Conservation (phyloP, 2,797 vertebrate genomes). For the Gymnocypris eckloni region DNA sequence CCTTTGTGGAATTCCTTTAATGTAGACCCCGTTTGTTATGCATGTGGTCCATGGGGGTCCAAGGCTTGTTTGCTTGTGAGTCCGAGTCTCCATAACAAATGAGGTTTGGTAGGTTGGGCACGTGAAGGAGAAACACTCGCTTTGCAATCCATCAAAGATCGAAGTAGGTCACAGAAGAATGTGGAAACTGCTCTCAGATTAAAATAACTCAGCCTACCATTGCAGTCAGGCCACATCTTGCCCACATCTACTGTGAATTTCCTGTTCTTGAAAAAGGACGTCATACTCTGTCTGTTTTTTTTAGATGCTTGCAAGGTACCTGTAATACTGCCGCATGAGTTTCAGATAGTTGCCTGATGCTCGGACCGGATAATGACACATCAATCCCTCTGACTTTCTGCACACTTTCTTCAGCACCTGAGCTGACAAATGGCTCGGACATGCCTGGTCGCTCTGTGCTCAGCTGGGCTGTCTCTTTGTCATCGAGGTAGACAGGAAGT, state of each 20-base stretch:
- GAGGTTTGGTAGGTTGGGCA: conserved; percentile 6
- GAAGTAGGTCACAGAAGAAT: conserved; percentile 68
- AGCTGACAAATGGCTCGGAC: conserved; percentile 34
- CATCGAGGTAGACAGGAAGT: not conserved
- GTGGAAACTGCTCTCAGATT: conserved; percentile 58
- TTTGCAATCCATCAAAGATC: conserved; percentile 61
- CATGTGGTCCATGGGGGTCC: not conserved
- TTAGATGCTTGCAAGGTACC: not conserved
- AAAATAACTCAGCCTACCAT: conserved; percentile 65
- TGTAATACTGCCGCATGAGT: not conserved
- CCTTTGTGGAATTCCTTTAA: conserved; percentile 12
- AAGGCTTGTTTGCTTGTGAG: not conserved
- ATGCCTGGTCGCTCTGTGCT: conserved; percentile 27
- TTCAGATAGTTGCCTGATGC: not conserved
- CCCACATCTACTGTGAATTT: conserved; percentile 40
- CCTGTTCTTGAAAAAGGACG: conserved; percentile 23
- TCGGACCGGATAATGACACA: conserved; percentile 1
- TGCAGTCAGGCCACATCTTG: conserved; percentile 36
- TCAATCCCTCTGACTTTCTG: conserved; percentile 10
- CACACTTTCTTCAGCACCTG: conserved; percentile 40
- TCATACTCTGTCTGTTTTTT: not conserved
- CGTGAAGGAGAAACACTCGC: conserved; percentile 26
- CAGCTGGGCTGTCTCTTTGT: conserved; percentile 19
- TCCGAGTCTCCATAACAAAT: conserved; percentile 16
- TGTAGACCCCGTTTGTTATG: not conserved